Conservation (phyloP, 2,113 vertebrate genomes). For the Trichechus manatus region DNA sequence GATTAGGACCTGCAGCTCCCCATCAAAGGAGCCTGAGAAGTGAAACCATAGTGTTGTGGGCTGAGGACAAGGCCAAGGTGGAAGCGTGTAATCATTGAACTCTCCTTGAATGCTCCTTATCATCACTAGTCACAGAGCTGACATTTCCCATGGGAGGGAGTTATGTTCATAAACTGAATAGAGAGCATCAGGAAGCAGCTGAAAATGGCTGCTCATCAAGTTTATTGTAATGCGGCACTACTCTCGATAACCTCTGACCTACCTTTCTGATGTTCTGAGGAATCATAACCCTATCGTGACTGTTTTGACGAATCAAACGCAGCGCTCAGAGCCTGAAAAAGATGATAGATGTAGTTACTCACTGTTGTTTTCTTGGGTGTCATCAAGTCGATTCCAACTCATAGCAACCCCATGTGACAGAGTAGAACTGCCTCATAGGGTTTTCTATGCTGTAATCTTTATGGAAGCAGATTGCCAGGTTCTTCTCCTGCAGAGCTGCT, state of each 20-base stretch:
- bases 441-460: background rate
- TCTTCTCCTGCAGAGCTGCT: background rate
- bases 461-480: background rate
- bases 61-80: background rate
- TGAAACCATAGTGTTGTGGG: rapidly evolving
- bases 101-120: background rate
- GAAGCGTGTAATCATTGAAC: rapidly evolving
- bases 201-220: background rate
- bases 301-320: background rate
- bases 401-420: too few relatives aligned
- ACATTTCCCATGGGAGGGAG: background rate
- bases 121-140: background rate
- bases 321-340: background rate
- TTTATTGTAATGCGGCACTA: background rate
- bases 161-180: background rate
- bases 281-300: background rate
- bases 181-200: background rate
- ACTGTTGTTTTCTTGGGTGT: background rate
- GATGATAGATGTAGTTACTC: rapidly evolving
- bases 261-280: background rate
- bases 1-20: background rate
- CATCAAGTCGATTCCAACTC: background rate
- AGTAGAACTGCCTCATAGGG: too few relatives aligned
- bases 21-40: background rate
- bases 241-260: background rate